Base-by-base conservation (phyloP, 2,888 invertebrate species). In the Masnerella sp. region DNA sequence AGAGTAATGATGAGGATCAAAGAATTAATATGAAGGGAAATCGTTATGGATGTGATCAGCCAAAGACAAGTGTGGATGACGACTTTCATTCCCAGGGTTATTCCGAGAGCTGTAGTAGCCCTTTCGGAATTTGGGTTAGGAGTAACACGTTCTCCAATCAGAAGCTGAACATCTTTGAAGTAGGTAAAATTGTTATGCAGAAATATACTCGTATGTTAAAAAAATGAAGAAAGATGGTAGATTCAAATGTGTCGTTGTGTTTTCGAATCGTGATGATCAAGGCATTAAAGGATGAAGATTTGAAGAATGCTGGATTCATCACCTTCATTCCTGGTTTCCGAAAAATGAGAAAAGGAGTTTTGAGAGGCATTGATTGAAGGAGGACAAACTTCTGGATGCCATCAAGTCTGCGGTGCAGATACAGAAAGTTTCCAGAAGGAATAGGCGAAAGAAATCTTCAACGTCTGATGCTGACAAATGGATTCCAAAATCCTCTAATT, bases 161-260 rank as follows among this genome's bases (percentile, higher is more conserved):
- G 0, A 2, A 9, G 15, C 18, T 30, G 2, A 30, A 47, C 30
- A 47, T 47, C 5, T 47, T 15, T 15, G 15, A 28, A 8, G n/a
- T 47, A 11, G 47, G 30, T 7, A 47, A 47, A 47, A 22, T 47
- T 28, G 18, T 43, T 1, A 18, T 14, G 14, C 2, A 25, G 12
- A 43, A 43, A 25, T 25, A n/a, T n/a, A 5, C 25, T 25, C 25
- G 25, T 5, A 4, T 25, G 25, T 25, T 25, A 14, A 22, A 8
- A 14, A 43, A 22, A 18, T 59, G n/a, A 61, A 49, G 11, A 32
- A 17, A 25, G 58, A 67, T 9, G 67, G 67, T 7, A 5, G 28
- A 14, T 51, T 11, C 25, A 69, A 54, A 32, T 54, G 54, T 9
- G 49, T 54, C 1, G 49, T 69, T 2, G 0, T 54, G 1, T 54